Evolutionary conservation across 2,797 vertebrate genomes (phyloP), one percentile per base, ranked within the genome.

Genomic region (Pachyuromys duprasi): DNA sequence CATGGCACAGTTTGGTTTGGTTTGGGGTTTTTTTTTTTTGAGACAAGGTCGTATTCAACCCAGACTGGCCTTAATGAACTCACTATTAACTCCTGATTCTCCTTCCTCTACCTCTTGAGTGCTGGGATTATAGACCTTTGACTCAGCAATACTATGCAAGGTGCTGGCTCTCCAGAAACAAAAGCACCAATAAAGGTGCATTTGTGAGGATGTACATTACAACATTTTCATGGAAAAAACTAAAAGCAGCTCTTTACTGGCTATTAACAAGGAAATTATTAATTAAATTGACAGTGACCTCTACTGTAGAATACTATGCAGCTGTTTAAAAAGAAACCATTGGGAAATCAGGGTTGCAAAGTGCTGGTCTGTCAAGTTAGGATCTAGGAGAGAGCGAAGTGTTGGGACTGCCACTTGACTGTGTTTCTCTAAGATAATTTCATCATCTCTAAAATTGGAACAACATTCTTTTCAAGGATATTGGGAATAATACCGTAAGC

Each of bases 161-260:
- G 9, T 79, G 79, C 86, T 55, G 93, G 3, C 74, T 95, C 79
- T 93, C 9, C 24, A 82, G 67, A 93, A 86, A 8, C 39, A 86
- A 65, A 86, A 88, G 24, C 28, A 63, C 49, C 28, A 74, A 33
- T 57, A 69, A 90, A 84, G 36, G 65, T 55, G 53, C 1, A 62
- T 87, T 91, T 91, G 26, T 31, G 91, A 86, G 20, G 63, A 79
- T 79, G 4, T 26, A 1, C 86, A 31, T 86, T 91, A 31, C 9
- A 93, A 28, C 67, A 88, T 95, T 89, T 89, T 76, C 57, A 45
- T 92, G 67, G 12, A 76, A 74, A 55, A 89, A 94, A 22, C 24
- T 94, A 33, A 63, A 82, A 90, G 75, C 17, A 80, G 3, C 90
- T 15, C 92, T 15, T 94, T 63, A n/a, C 53, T 86, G 33, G 45